A percentile compares a stretch with the other conserved stretches of the same genome.
phyloP scores from a whole-genome alignment of 2,113 vertebrate species.

The Thermophis baileyi region DNA sequence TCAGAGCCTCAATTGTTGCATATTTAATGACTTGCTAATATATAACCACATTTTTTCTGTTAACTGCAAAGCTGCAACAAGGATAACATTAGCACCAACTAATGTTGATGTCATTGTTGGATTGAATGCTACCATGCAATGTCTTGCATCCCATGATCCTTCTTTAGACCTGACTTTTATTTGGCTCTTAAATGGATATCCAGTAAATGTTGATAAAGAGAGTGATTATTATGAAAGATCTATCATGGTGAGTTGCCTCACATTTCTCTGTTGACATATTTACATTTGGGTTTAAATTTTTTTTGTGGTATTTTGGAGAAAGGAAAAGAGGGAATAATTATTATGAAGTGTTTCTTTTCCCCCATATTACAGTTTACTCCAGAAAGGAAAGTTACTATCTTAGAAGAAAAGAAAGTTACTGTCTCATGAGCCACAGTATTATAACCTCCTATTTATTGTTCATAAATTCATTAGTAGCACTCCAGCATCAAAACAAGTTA shows the following conservation, averaged over 20 bases:
- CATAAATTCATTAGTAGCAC: not conserved
- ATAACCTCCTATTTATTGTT: not conserved
- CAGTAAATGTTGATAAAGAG: conserved; percentile 86
- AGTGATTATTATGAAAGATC: conserved; percentile 81
- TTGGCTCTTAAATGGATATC: conserved; percentile 87
- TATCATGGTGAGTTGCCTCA: conserved; percentile 75
- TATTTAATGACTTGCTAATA: conserved; percentile 30
- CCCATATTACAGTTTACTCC: not conserved
- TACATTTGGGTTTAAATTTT: not conserved
- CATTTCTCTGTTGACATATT: not conserved
- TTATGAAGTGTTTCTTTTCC: not conserved
- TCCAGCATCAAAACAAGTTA: not conserved
- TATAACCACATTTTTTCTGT: conserved; percentile 39
- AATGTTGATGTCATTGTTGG: conserved; percentile 88
- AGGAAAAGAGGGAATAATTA: not conserved
- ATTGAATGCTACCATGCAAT: conserved; percentile 87
- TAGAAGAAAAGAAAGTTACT: not conserved
- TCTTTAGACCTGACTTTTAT: conserved; percentile 90
- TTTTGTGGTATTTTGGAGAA: not conserved
- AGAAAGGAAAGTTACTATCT: not conserved
- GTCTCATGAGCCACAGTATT: not conserved
- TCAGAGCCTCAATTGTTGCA: not conserved
- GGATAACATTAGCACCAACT: conserved; percentile 87
- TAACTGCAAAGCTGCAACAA: conserved; percentile 83
- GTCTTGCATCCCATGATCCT: conserved; percentile 84